These are phyloP conservation scores for Pampusana beccarii DNA, from an alignment of 2,113 vertebrate genomes.

Conservation along the genomic window DNA sequence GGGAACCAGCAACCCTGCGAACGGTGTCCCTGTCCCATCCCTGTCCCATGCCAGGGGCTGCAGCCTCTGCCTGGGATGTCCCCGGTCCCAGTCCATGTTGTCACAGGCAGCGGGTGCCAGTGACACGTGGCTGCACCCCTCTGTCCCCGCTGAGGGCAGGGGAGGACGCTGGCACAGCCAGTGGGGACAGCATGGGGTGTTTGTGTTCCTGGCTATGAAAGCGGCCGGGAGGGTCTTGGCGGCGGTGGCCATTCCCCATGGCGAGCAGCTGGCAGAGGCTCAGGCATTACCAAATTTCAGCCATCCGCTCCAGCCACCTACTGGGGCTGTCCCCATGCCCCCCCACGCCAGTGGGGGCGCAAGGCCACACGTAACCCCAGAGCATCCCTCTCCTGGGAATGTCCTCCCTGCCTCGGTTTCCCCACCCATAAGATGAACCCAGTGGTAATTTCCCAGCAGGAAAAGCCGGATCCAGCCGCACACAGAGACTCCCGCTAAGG, in stretches of 20 bases:
- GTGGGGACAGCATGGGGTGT: neutral
- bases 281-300: neutral
- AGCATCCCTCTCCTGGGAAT: neutral
- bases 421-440: neutral
- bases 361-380: neutral
- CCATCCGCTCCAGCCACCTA: neutral
- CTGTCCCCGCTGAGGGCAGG: neutral
- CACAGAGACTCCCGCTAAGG: neutral
- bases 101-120: neutral
- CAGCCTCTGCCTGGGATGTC: neutral
- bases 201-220: neutral
- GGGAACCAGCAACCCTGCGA: accelerated
- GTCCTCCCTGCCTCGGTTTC: neutral
- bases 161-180: neutral
- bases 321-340: neutral
- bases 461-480: accelerated
- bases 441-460: neutral
- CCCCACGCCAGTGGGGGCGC: accelerated
- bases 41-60: neutral
- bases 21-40: neutral
- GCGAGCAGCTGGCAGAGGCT: neutral
- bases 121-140: neutral
- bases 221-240: neutral
- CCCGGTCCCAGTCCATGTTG: neutral
- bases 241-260: accelerated